These are phyloP conservation scores for Drosophila suboccidentalis DNA, from an alignment of 2,888 invertebrate genomes.

Conservation along the genomic window DNA sequence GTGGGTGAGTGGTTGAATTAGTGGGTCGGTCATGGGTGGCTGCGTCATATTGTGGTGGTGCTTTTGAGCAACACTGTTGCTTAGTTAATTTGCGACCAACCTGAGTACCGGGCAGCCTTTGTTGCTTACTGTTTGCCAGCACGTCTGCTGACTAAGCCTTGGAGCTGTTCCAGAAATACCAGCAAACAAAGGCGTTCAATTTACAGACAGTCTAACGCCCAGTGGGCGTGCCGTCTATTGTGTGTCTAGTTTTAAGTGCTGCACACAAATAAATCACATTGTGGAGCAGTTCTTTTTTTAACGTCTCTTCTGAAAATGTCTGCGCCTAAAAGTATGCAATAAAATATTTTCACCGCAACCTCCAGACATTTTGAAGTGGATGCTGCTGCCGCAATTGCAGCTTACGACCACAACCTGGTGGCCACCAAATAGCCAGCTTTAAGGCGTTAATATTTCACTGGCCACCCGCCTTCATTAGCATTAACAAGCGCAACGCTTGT, in stretches of 20 bases:
- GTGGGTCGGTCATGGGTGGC: constrained; percentile 9
- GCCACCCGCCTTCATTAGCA: constrained; percentile 65
- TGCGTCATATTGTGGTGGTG: constrained; percentile 18
- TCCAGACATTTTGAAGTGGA: constrained; percentile 59
- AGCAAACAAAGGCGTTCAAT: constrained; percentile 52
- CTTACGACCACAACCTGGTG: constrained; percentile 21
- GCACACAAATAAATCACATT: constrained; percentile 74
- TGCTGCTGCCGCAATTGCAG: constrained; percentile 38
- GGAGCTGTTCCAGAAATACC: constrained; percentile 55
- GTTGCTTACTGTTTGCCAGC: constrained; percentile 50
- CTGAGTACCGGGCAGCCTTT: constrained; percentile 17
- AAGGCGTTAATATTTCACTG: constrained; percentile 47
- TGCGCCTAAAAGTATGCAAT: constrained; percentile 66
- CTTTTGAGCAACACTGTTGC: constrained; percentile 57
- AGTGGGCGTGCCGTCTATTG: constrained; percentile 62
- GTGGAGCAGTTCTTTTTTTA: constrained; percentile 37
- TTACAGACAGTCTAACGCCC: constrained; percentile 39
- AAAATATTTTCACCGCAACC: constrained; percentile 52
- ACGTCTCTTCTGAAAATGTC: constrained; percentile 48
- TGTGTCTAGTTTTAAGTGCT: constrained; percentile 78
- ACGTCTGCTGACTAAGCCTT: constrained; percentile 65
- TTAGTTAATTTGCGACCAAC: constrained; percentile 71
- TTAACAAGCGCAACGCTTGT: constrained; percentile 63
- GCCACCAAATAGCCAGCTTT: constrained; percentile 52
- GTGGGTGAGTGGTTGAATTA: constrained; percentile 1